Evolutionary conservation across 2,888 invertebrate species (phyloP).

Genomic region (Drosophila demipolita): DNA sequence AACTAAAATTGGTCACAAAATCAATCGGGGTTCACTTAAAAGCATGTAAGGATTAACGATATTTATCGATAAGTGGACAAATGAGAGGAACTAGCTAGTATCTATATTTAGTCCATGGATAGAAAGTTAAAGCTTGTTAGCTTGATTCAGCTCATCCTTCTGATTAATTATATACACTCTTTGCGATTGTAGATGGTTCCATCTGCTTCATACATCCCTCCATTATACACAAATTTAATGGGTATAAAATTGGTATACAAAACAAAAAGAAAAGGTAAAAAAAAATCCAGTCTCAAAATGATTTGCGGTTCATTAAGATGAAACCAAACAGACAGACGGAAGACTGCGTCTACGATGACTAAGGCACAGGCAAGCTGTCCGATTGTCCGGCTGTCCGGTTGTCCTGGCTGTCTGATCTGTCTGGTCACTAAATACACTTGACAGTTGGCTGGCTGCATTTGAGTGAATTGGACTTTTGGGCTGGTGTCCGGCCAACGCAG

Average conservation of each 20-base stretch:
- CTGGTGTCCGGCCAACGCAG: conserved; percentile 57
- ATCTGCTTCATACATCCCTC: too few relatives aligned
- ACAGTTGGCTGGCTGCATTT: conserved; percentile 54
- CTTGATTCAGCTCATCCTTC: background rate
- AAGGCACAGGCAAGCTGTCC: conserved; percentile 41
- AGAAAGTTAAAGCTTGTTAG: background rate
- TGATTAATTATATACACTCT: background rate
- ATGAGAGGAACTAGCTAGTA: background rate
- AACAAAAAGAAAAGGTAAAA: conserved; percentile 44
- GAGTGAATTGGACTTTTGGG: conserved; percentile 50
- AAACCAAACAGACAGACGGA: conserved; percentile 50
- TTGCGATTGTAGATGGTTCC: background rate
- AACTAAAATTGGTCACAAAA: background rate
- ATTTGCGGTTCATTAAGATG: conserved; percentile 82
- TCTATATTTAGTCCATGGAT: background rate
- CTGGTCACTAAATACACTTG: conserved; percentile 55
- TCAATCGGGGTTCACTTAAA: background rate
- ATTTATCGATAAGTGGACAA: background rate
- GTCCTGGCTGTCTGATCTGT: background rate
- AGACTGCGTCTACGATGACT: conserved; percentile 59
- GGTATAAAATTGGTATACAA: background rate
- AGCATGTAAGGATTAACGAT: background rate
- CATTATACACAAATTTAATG: background rate
- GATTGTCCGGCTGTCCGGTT: background rate
- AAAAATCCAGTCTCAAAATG: conserved; percentile 70